Evolutionary conservation across 1,140 invertebrate species (phyloP).

Genomic region (Sycophaga agraensis): DNA sequence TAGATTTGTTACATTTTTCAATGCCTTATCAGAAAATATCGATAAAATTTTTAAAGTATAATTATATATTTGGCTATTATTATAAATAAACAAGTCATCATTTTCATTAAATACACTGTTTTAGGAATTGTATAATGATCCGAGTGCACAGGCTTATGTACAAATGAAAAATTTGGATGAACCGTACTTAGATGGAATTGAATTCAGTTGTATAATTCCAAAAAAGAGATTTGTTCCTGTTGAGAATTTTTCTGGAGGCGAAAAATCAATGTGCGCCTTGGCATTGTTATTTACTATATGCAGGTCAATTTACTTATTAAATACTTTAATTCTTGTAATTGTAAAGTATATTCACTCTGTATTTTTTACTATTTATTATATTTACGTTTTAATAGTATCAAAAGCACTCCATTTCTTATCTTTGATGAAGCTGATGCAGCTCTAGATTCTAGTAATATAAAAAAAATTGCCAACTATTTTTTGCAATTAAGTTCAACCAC

Average conservation of each 20-base stretch:
- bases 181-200: conserved; percentile 95
- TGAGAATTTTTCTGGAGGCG: conserved; percentile 96
- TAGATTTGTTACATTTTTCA: conserved; percentile 87
- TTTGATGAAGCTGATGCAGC: conserved; percentile 99
- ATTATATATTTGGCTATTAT: not conserved
- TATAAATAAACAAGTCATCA: not conserved
- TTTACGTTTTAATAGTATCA: conserved; percentile 69
- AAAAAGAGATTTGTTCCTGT: conserved; percentile 96
- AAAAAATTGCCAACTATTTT: conserved; percentile 74
- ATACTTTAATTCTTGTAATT: not conserved
- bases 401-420: conserved; percentile 97
- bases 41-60: conserved; percentile 92
- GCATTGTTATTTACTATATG: conserved; percentile 96
- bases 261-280: conserved; percentile 98
- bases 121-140: conserved; percentile 87
- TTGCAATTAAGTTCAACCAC: not conserved
- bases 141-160: conserved; percentile 94
- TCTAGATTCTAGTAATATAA: conserved; percentile 97
- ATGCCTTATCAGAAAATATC: conserved; percentile 88
- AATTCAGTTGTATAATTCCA: conserved; percentile 97
- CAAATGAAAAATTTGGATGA: conserved; percentile 96
- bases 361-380: not conserved
- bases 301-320: conserved; percentile 60
- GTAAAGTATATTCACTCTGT: too few species aligned
- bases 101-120: conserved; percentile 7